Evolutionary conservation across 2,113 vertebrate species (phyloP).

Genomic region (Aldabrachelys gigantea): DNA sequence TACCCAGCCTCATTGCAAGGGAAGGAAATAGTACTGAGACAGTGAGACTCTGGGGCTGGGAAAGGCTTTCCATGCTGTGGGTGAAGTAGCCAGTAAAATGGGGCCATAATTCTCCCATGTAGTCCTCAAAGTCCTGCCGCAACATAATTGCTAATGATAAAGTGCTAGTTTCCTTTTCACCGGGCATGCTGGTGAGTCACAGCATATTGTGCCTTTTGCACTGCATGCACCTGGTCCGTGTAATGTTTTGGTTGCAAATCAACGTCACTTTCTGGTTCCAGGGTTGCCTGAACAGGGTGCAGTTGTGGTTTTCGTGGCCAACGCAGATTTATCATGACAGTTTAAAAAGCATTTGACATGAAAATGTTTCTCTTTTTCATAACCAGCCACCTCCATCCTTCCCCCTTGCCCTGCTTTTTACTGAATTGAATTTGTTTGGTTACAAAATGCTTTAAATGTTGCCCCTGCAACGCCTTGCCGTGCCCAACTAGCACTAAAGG

Average conservation of each 20-base stretch:
- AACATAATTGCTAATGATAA: not conserved
- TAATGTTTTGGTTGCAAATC: not conserved
- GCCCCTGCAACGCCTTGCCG: conserved; percentile 28
- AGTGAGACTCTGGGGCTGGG: not conserved
- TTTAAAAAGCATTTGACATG: not conserved
- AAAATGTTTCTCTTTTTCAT: not conserved
- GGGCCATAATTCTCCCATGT: too few species aligned
- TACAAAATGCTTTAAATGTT: conserved; percentile 22
- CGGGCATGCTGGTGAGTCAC: not conserved
- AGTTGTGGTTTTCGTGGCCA: not conserved
- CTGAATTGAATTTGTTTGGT: not conserved
- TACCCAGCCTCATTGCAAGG: conserved; percentile 15
- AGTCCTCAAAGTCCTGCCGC: too few species aligned
- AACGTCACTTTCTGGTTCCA: not conserved
- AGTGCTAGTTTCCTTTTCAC: not conserved
- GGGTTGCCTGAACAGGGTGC: not conserved
- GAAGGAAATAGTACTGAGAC: not conserved
- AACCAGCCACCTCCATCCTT: not conserved
- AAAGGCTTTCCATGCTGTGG: too few species aligned
- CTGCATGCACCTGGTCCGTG: not conserved
- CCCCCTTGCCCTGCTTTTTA: not conserved
- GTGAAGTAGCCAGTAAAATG: too few species aligned
- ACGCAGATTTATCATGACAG: not conserved
- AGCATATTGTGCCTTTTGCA: not conserved
- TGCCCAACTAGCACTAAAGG: conserved; percentile 44